Percentiles rank a stretch among this genome's conserved stretches.
These are phyloP conservation scores for Piscicola geometra DNA, from an alignment of 2,888 invertebrate species.

Conservation along the genomic window DNA sequence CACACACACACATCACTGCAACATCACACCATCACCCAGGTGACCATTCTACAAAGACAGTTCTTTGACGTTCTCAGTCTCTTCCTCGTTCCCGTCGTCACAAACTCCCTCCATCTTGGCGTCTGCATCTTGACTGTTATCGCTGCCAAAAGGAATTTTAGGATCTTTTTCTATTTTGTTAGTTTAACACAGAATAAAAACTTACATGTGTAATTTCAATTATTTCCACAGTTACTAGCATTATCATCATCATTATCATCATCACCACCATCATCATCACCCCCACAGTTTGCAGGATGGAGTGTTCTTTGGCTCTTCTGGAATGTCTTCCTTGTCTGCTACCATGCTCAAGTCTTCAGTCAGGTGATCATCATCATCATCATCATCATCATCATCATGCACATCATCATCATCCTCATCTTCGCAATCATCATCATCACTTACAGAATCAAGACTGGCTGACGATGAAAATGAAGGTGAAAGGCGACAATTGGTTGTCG, in stretches of 20 bases:
- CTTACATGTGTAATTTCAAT: too few species aligned
- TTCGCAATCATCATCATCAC: conserved; percentile 10
- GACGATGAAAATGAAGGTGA: too few species aligned
- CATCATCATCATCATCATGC: conserved; percentile 13
- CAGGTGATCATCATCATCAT: conserved; percentile 35
- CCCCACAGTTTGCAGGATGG: not conserved
- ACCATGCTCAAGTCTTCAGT: not conserved
- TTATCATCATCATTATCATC: too few species aligned
- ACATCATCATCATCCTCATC: conserved; percentile 18
- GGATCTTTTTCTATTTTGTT: not conserved
- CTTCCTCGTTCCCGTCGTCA: not conserved
- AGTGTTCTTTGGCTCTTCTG: not conserved
- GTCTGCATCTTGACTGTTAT: not conserved
- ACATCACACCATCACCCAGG: too few species aligned
- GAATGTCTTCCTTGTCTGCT: not conserved
- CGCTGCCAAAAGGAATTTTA: not conserved
- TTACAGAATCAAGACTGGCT: not conserved
- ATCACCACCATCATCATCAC: too few species aligned
- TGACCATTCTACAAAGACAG: too few species aligned
- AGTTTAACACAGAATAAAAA: too few species aligned
- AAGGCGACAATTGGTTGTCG: too few species aligned
- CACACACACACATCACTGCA: too few species aligned
- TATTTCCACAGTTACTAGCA: too few species aligned
- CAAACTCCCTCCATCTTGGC: not conserved
- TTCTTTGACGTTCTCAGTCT: not conserved